These are phyloP conservation scores for Pelosia muscerda DNA, from an alignment of 2,888 invertebrate species.

Conservation along the genomic window DNA sequence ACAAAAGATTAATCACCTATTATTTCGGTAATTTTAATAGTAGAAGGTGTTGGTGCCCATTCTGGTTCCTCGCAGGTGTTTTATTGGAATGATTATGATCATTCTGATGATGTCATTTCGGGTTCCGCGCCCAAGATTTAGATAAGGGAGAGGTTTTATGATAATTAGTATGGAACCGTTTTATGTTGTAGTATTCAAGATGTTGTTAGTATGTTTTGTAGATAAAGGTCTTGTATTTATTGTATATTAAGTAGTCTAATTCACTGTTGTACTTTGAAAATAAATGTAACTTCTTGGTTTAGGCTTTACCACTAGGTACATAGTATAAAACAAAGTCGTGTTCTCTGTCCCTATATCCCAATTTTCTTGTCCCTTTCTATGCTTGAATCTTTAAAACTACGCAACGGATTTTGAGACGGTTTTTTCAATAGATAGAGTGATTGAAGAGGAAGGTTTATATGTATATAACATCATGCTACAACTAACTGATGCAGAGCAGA, in stretches of 20 bases:
- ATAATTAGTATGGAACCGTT: constrained; percentile 52
- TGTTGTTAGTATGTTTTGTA: constrained; percentile 19
- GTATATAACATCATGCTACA: too few relatives aligned
- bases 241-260: constrained; percentile 32
- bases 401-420: too few relatives aligned
- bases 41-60: constrained; percentile 68
- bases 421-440: too few relatives aligned
- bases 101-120: constrained; percentile 48
- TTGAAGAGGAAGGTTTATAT: too few relatives aligned
- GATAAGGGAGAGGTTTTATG: constrained; percentile 54
- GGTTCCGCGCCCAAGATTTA: constrained; percentile 48
- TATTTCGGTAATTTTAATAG: constrained; percentile 83
- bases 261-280: neutral
- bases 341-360: too few relatives aligned
- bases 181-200: constrained; percentile 42
- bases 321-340: too few relatives aligned
- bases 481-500: too few relatives aligned
- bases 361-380: too few relatives aligned
- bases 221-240: constrained; percentile 29
- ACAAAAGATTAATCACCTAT: constrained; percentile 81
- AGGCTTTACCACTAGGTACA: too few relatives aligned
- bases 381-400: too few relatives aligned
- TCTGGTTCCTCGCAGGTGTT: constrained; percentile 58
- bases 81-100: constrained; percentile 50
- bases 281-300: neutral